Base-by-base conservation (phyloP, 2,888 invertebrate species). In the Melolontha melolontha region DNA sequence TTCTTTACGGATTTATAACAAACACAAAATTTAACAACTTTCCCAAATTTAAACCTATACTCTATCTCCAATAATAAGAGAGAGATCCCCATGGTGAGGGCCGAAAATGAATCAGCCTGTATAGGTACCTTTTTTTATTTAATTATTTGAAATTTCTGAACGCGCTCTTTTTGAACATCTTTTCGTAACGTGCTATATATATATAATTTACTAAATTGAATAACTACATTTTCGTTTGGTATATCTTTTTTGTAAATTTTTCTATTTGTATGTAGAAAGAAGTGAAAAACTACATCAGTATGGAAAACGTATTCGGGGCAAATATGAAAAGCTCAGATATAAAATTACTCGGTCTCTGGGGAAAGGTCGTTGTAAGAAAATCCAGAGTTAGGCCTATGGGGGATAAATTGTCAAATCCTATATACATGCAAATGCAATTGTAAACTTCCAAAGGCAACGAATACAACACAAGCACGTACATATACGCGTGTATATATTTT, bases 391-490 rank as follows among this genome's bases (percentile, higher is more conserved):
- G 29, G 72, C 68, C 72, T 70, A 70, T 64, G 47, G 73, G 74
- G 75, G 72, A 75, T 73, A 73, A 73, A 70, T 75, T 74, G 70
- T 71, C 74, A 73, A 74, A 75, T 76, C 74, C 79, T 76, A 81
- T 81, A 79, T 81, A 80, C 80, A 82, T 82, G 81, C 80, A 81
- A 82, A 81, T 81, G 80, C 80, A 79, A 80, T 81, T 75, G 78
- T 75, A 76, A 74, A 76, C 76, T 76, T 74, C 76, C 74, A 71
- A 73, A 74, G 34, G 59, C 76, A 75, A 75, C 76, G 79, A 77
- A 77, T 77, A 78, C 66, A 71, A 69, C 73, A 71, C 68, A 71
- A 69, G 71, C 70, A 75, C 73, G 74, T 74, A 22, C 17, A 22
- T 49, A 17, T 11, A 17, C 11, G 7, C 49, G 42, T 42, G 10